phyloP scores from a whole-genome alignment of 2,113 vertebrate genomes.

The Mystacornis crossleyi region DNA sequence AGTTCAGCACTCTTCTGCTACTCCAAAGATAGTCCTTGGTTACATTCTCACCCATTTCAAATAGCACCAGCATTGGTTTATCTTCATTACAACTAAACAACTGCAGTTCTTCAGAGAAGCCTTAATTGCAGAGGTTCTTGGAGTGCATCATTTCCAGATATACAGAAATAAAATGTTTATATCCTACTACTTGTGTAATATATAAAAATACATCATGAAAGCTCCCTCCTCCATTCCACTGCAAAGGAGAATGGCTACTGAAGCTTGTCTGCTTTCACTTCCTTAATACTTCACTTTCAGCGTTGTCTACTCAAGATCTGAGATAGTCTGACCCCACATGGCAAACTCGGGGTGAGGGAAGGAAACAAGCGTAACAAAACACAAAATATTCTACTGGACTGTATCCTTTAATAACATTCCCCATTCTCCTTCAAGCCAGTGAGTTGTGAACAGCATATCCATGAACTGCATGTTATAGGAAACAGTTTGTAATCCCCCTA shows the following conservation, averaged over 20 bases:
- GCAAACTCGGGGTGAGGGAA: background rate
- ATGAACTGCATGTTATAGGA: background rate
- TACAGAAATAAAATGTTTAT: background rate
- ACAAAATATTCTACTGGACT: background rate
- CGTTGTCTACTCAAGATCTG: background rate
- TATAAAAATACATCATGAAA: background rate
- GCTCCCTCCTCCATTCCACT: background rate
- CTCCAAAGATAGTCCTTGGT: background rate
- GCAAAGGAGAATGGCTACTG: background rate
- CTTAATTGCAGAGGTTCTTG: background rate
- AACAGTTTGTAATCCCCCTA: constrained; percentile 24
- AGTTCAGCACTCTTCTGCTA: background rate
- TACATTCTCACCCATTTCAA: background rate
- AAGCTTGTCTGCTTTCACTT: background rate
- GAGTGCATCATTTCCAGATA: background rate
- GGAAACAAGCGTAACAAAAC: background rate
- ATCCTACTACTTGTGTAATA: background rate
- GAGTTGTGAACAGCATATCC: background rate
- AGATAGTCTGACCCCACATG: background rate
- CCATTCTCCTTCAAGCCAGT: background rate
- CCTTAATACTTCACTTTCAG: background rate
- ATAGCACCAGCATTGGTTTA: background rate
- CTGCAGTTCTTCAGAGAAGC: background rate
- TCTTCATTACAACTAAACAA: background rate
- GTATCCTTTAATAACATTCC: background rate